Conservation (phyloP, 2,113 vertebrate species). For the Anoplopoma fimbria region DNA sequence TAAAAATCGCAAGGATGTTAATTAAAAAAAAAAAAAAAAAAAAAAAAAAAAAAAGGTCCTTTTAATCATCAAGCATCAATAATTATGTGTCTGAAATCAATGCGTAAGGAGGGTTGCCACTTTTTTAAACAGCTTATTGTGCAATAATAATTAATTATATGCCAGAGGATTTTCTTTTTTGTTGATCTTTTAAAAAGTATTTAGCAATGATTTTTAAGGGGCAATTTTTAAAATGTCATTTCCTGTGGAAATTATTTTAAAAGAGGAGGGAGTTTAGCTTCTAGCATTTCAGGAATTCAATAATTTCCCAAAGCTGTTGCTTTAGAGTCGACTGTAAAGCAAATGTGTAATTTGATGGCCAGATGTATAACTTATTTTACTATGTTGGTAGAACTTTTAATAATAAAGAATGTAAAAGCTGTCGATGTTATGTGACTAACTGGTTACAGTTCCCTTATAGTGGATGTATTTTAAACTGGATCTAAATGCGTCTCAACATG, state of each 20-base stretch:
- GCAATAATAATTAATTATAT: slow-evolving; percentile 78
- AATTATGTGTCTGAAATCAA: slow-evolving; percentile 57
- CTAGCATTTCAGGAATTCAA: slow-evolving; percentile 69
- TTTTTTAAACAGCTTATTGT: slow-evolving; percentile 69
- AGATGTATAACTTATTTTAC: slow-evolving; percentile 87
- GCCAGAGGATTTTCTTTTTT: slow-evolving; percentile 78
- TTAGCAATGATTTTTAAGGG: slow-evolving; percentile 84
- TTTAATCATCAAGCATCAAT: slow-evolving; percentile 65
- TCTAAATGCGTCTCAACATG: not conserved
- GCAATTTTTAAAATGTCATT: slow-evolving; percentile 83
- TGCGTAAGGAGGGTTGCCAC: slow-evolving; percentile 61
- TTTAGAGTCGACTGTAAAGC: slow-evolving; percentile 61
- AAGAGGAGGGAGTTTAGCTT: slow-evolving; percentile 54
- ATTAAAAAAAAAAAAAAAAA: slow-evolving; percentile 39
- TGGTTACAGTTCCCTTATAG: not conserved
- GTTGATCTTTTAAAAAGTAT: slow-evolving; percentile 75
- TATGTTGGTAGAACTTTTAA: slow-evolving; percentile 82
- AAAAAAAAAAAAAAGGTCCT: slow-evolving; percentile 37
- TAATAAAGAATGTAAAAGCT: slow-evolving; percentile 81
- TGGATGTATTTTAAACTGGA: slow-evolving; percentile 10
- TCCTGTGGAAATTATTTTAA: slow-evolving; percentile 96
- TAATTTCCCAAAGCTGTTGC: slow-evolving; percentile 68
- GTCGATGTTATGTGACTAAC: slow-evolving; percentile 32
- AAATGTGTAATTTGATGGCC: slow-evolving; percentile 78
- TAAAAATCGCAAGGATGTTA: slow-evolving; percentile 48